phyloP scores from a whole-genome alignment of 1,140 invertebrate genomes.

The Copidosoma floridanum region DNA sequence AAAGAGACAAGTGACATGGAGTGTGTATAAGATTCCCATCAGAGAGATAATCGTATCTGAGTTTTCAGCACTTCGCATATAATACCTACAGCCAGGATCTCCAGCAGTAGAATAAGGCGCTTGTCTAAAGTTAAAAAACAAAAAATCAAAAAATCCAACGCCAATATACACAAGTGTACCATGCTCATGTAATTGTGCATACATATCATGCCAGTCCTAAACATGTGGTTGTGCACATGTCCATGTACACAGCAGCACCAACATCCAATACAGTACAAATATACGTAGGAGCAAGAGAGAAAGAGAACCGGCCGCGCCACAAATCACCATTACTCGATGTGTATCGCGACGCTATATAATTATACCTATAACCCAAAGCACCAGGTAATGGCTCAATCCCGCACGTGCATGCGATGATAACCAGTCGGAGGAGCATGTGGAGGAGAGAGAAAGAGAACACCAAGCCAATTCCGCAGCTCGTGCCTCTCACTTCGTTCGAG shows the following conservation, averaged over 20 bases:
- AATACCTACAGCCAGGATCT: too few relatives aligned
- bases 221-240: too few relatives aligned
- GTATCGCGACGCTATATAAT: constrained; percentile 56
- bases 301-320: constrained; percentile 32
- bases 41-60: too few relatives aligned
- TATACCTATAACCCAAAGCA: constrained; percentile 55
- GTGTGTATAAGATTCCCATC: too few relatives aligned
- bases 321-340: constrained; percentile 59
- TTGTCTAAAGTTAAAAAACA: too few relatives aligned
- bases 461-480: background rate
- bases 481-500: constrained; percentile 31
- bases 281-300: background rate
- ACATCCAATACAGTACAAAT: background rate
- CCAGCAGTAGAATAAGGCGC: too few relatives aligned
- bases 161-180: too few relatives aligned
- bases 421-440: constrained; percentile 24
- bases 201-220: too few relatives aligned
- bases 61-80: too few relatives aligned
- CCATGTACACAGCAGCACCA: background rate
- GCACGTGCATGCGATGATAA: constrained; percentile 52
- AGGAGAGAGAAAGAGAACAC: background rate
- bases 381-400: constrained; percentile 57
- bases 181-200: too few relatives aligned
- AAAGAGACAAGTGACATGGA: too few relatives aligned
- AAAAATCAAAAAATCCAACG: too few relatives aligned